Conservation (phyloP, 2,797 vertebrate species). For the Acipenser transmontanus region DNA sequence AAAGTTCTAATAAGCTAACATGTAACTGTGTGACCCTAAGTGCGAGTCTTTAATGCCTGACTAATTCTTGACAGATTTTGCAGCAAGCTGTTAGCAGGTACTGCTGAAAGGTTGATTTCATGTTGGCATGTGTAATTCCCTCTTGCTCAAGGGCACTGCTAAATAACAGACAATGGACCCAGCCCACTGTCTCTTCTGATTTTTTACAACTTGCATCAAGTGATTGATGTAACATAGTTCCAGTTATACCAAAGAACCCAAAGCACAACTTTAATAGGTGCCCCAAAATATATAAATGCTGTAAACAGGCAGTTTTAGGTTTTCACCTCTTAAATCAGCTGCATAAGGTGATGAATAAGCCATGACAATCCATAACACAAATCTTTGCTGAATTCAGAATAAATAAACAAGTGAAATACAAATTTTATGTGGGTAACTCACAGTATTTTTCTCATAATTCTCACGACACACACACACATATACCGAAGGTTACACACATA, state of each 20-base stretch:
- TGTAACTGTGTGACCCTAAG: constrained; percentile 26
- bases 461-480: too few species aligned
- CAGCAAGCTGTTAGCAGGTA: constrained; percentile 19
- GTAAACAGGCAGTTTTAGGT: too few species aligned
- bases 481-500: too few species aligned
- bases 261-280: too few species aligned
- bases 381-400: too few species aligned
- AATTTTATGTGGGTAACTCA: too few species aligned
- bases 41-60: constrained; percentile 24
- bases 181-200: constrained; percentile 8
- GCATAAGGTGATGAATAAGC: too few species aligned
- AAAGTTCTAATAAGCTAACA: constrained; percentile 23
- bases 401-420: too few species aligned
- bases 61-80: constrained; percentile 32
- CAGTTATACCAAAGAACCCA: neutral
- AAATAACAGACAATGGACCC: neutral
- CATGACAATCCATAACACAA: too few species aligned
- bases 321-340: too few species aligned
- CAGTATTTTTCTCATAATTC: too few species aligned
- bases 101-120: constrained; percentile 25
- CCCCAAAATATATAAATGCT: too few species aligned
- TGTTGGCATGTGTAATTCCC: constrained; percentile 26
- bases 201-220: constrained; percentile 1
- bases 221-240: neutral
- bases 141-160: neutral